Evolutionary conservation across 2,797 vertebrate species (phyloP).

Genomic region (Enteromius afrohamiltoni): DNA sequence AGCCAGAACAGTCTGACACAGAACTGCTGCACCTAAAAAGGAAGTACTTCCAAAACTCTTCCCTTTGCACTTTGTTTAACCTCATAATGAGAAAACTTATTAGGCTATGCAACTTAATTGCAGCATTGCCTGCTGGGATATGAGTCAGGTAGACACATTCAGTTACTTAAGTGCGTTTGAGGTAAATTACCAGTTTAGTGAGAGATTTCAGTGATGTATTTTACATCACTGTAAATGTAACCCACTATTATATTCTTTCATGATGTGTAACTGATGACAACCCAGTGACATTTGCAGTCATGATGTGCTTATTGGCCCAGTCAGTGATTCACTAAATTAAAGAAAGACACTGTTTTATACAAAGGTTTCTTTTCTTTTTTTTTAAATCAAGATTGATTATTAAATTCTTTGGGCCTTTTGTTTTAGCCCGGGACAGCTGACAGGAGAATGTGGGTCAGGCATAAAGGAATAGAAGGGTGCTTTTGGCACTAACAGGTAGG

Average conservation of each 20-base stretch:
- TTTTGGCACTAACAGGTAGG: conserved; percentile 52
- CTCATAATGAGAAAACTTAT: conserved; percentile 30
- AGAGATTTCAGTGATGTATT: background rate
- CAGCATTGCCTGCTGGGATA: conserved; percentile 39
- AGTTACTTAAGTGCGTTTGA: background rate
- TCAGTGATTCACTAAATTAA: background rate
- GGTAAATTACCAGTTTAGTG: conserved; percentile 9
- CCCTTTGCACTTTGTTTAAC: conserved; percentile 26
- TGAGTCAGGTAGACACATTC: conserved; percentile 14
- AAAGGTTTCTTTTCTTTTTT: background rate
- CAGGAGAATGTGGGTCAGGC: conserved; percentile 42
- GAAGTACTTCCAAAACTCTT: conserved; percentile 10
- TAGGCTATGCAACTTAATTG: conserved; percentile 48
- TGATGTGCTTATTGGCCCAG: conserved; percentile 6
- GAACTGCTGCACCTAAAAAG: conserved; percentile 31
- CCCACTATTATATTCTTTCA: background rate
- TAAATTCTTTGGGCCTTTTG: conserved; percentile 39
- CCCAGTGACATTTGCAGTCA: background rate
- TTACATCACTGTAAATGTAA: background rate
- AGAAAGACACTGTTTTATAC: background rate
- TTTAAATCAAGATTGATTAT: conserved; percentile 32
- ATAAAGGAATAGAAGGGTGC: conserved; percentile 14
- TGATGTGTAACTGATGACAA: background rate
- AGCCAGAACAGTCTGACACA: conserved; percentile 10
- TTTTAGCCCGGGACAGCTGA: conserved; percentile 33